phyloP scores from a whole-genome alignment of 2,888 invertebrate species.

The Lasioglossum pauxillum region DNA sequence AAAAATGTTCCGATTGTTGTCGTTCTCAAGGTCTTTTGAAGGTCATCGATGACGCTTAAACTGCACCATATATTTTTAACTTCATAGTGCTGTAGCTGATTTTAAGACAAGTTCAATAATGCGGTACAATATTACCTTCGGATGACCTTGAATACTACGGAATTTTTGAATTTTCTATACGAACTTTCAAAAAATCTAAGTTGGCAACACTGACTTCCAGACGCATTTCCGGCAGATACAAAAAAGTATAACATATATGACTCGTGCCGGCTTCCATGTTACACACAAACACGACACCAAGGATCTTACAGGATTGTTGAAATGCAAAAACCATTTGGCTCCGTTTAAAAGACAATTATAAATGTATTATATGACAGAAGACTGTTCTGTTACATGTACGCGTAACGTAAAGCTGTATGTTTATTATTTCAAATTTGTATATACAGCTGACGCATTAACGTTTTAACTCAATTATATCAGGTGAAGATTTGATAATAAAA shows the following conservation, averaged over 20 bases:
- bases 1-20: too few species aligned
- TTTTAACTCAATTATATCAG: neutral
- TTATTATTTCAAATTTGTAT: neutral
- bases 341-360: neutral
- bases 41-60: too few species aligned
- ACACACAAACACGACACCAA: neutral
- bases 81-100: too few species aligned
- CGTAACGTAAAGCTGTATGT: neutral
- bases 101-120: too few species aligned
- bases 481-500: neutral
- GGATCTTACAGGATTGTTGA: neutral
- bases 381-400: neutral
- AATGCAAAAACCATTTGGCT: neutral
- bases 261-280: conserved; percentile 13
- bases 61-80: too few species aligned
- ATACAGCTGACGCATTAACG: neutral
- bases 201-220: neutral
- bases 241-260: conserved; percentile 24
- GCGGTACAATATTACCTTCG: too few species aligned
- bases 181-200: too few species aligned
- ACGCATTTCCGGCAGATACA: conserved; percentile 58
- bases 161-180: too few species aligned
- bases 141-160: too few species aligned
- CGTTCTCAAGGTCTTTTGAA: too few species aligned
- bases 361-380: neutral